phyloP scores from a whole-genome alignment of 2,797 vertebrate genomes.

The Malurus leucopterus region DNA sequence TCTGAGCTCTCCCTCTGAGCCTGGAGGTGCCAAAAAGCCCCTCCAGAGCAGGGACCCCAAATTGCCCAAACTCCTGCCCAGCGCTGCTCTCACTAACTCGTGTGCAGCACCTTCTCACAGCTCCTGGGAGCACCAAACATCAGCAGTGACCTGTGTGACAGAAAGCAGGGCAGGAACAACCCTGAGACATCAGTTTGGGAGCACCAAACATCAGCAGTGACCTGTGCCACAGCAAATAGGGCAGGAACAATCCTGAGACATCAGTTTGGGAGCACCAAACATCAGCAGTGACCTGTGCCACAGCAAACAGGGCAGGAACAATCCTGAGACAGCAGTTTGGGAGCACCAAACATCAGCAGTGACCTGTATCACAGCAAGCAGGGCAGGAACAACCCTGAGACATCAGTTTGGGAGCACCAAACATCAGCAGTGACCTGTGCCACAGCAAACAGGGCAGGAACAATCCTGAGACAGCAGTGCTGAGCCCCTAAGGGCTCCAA shows the following conservation, averaged over 20 bases:
- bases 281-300: not conserved
- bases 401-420: not conserved
- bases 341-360: not conserved
- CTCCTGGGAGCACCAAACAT: slow-evolving; percentile 18
- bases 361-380: too few species aligned
- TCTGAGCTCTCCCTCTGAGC: not conserved
- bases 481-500: not conserved
- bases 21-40: not conserved
- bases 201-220: not conserved
- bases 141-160: not conserved
- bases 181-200: not conserved
- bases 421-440: not conserved
- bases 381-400: too few species aligned
- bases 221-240: too few species aligned
- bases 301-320: not conserved
- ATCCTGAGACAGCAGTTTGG: not conserved
- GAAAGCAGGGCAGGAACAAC: too few species aligned
- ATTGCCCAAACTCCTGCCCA: slow-evolving; percentile 20
- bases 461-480: not conserved
- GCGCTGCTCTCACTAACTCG: slow-evolving; percentile 14
- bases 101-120: slow-evolving; percentile 24
- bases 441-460: not conserved
- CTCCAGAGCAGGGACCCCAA: not conserved
- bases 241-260: too few species aligned
- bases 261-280: too few species aligned